Conservation (phyloP, 2,888 invertebrate species). For the Lymantria dispar region DNA sequence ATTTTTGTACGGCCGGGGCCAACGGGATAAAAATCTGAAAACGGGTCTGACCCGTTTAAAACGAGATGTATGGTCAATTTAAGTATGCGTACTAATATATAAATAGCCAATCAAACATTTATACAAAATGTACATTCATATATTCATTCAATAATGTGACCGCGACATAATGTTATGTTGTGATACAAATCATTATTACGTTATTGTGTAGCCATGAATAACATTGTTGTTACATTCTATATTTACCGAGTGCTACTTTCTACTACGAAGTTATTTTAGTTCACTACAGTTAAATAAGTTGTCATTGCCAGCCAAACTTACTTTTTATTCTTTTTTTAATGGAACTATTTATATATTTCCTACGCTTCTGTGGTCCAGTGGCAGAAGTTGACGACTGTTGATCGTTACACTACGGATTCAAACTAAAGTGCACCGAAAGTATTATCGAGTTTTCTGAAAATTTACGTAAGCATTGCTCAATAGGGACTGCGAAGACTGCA, state of each 20-base stretch:
- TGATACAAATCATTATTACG: slow-evolving; percentile 3
- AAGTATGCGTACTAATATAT: not conserved
- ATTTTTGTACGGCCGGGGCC: too few relatives aligned
- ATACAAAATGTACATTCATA: not conserved
- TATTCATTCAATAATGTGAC: slow-evolving; percentile 7
- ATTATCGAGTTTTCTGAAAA: too few relatives aligned
- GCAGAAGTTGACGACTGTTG: too few relatives aligned
- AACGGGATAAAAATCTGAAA: too few relatives aligned
- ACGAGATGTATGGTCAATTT: too few relatives aligned
- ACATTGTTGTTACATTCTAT: slow-evolving; percentile 4
- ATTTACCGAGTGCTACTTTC: slow-evolving; percentile 1
- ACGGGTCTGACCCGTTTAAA: too few relatives aligned
- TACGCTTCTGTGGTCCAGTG: too few relatives aligned
- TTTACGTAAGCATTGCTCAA: too few relatives aligned
- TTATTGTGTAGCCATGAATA: slow-evolving; percentile 4
- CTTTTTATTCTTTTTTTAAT: not conserved
- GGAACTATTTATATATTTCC: too few relatives aligned
- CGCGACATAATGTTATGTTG: not conserved
- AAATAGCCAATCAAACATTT: not conserved
- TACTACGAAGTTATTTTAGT: slow-evolving; percentile 2
- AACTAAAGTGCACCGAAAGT: too few relatives aligned
- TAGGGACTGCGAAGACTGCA: too few relatives aligned
- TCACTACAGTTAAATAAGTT: not conserved
- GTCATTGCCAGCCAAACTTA: not conserved
- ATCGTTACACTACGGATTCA: too few relatives aligned